These are phyloP conservation scores for Troilus luridus DNA, from an alignment of 2,888 invertebrate genomes.

Conservation along the genomic window DNA sequence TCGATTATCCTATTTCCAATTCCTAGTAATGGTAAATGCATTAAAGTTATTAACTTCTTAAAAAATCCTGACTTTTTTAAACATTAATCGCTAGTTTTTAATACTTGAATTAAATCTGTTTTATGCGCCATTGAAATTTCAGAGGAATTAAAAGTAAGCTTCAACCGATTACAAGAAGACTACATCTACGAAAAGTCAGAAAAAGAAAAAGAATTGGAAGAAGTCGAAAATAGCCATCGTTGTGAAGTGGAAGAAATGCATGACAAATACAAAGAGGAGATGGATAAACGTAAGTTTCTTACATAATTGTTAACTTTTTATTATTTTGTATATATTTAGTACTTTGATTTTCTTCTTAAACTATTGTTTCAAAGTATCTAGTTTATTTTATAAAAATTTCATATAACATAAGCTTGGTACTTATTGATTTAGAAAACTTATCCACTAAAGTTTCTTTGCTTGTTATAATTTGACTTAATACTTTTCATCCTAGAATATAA, in stretches of 20 bases:
- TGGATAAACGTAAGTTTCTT: slow-evolving; percentile 61
- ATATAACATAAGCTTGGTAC: not conserved
- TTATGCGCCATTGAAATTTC: slow-evolving; percentile 56
- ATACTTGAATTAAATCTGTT: not conserved
- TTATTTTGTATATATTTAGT: not conserved
- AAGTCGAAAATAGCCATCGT: slow-evolving; percentile 68
- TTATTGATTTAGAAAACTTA: not conserved
- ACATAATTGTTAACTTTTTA: not conserved
- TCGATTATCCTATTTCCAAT: not conserved
- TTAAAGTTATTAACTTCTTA: not conserved
- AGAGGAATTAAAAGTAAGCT: slow-evolving; percentile 70
- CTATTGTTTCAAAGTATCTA: not conserved
- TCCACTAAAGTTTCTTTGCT: not conserved
- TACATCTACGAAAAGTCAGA: slow-evolving; percentile 69
- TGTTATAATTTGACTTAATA: too few species aligned
- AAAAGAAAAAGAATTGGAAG: slow-evolving; percentile 68
- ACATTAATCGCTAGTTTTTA: not conserved
- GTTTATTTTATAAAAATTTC: not conserved
- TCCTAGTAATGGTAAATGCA: not conserved
- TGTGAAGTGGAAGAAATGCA: slow-evolving; percentile 62
- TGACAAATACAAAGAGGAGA: slow-evolving; percentile 63
- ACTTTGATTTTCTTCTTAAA: not conserved
- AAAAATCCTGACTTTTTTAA: not conserved
- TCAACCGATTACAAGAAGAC: slow-evolving; percentile 69
- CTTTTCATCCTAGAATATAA: too few species aligned